A percentile compares a stretch with the other conserved stretches of the same genome.
phyloP scores from a whole-genome alignment of 64 coral and sea anemone genomes.

The Actinia equina region DNA sequence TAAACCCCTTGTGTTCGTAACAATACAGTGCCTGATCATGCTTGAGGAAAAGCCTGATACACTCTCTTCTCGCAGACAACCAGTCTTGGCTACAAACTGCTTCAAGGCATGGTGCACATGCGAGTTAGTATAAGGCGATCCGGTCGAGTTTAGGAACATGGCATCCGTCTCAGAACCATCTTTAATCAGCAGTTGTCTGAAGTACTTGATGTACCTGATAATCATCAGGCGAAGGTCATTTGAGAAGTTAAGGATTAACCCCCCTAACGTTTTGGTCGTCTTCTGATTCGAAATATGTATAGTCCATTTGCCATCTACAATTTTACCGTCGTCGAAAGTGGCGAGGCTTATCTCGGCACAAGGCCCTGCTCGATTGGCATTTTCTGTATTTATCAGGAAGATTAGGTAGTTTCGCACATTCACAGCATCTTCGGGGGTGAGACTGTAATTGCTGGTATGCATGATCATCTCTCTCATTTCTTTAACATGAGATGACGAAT shows the following conservation, averaged over 20 bases:
- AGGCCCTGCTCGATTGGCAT: slow-evolving; percentile 11
- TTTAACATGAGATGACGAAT: background rate
- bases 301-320: slow-evolving; percentile 1
- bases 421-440: background rate
- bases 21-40: slow-evolving; percentile 1
- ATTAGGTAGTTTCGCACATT: slow-evolving; percentile 11
- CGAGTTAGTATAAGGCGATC: background rate
- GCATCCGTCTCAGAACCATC: background rate
- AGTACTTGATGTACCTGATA: background rate
- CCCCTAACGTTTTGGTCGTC: background rate
- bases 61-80: background rate
- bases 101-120: slow-evolving; percentile 20
- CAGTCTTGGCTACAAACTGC: slow-evolving; percentile 4
- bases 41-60: background rate
- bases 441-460: slow-evolving; percentile 7
- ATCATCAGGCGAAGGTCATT: background rate
- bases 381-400: slow-evolving; percentile 9
- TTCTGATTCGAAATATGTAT: slow-evolving; percentile 13
- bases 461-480: slow-evolving; percentile 8
- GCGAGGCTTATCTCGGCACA: slow-evolving; percentile 16
- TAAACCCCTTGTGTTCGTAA: background rate
- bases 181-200: slow-evolving; percentile 1
- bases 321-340: background rate
- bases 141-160: background rate
- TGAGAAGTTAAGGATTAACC: background rate